A percentile compares a stretch with the other conserved stretches of the same genome.
Evolutionary conservation across 2,797 vertebrate genomes (phyloP).

Genomic region (Sebastes baramenuke): DNA sequence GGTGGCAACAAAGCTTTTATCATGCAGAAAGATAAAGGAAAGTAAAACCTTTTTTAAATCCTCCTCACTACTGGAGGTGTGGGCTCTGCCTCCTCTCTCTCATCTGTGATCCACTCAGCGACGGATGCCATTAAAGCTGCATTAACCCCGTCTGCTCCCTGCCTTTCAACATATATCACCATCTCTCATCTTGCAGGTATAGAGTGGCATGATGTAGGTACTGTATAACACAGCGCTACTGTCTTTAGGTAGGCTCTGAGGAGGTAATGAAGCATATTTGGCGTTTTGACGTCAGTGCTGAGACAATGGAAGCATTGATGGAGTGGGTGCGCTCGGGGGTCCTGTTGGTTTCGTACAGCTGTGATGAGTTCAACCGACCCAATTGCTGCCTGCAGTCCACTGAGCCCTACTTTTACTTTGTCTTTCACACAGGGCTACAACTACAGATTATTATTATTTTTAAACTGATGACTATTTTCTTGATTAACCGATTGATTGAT

Average conservation of each 20-base stretch:
- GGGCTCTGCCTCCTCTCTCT: slow-evolving; percentile 1
- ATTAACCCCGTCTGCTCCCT: slow-evolving; percentile 49
- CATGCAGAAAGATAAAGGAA: neutral
- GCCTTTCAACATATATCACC: slow-evolving; percentile 37
- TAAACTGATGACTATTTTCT: neutral
- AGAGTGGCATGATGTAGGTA: slow-evolving; percentile 21
- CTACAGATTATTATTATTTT: neutral
- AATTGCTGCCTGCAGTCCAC: neutral
- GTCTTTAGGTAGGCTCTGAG: slow-evolving; percentile 36
- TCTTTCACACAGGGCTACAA: neutral
- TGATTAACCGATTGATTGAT: neutral
- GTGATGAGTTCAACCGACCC: slow-evolving; percentile 44
- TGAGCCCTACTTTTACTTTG: neutral
- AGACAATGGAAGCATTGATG: slow-evolving; percentile 64
- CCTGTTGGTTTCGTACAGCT: slow-evolving; percentile 26
- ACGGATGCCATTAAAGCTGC: slow-evolving; percentile 57
- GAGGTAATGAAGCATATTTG: slow-evolving; percentile 54
- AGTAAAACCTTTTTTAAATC: slow-evolving; percentile 20
- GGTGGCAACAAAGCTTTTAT: slow-evolving; percentile 18
- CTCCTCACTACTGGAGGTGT: slow-evolving; percentile 14
- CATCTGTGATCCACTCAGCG: slow-evolving; percentile 34
- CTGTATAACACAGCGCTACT: slow-evolving; percentile 47
- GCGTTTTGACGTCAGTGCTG: slow-evolving; percentile 29
- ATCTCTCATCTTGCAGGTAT: slow-evolving; percentile 18
- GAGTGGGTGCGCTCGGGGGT: neutral